phyloP scores from a whole-genome alignment of 2,888 invertebrate genomes.

The Drosophila macrospina region DNA sequence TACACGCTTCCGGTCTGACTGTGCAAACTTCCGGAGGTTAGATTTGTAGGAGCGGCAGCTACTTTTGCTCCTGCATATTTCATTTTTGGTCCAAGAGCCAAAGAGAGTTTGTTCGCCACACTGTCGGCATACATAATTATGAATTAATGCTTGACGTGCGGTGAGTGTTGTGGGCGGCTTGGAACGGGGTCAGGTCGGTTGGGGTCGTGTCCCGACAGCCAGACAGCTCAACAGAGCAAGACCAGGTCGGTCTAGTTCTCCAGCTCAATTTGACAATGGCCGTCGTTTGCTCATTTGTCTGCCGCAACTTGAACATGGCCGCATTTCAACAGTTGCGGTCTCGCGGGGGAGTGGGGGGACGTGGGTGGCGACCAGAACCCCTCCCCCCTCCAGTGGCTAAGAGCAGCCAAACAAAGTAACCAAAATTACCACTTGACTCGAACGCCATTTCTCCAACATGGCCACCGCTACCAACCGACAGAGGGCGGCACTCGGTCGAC shows the following conservation, averaged over 20 bases:
- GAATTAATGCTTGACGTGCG: slow-evolving; percentile 77
- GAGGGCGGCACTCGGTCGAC: slow-evolving; percentile 46
- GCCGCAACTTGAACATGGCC: slow-evolving; percentile 73
- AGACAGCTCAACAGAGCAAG: too few relatives aligned
- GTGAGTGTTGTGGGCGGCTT: slow-evolving; percentile 17
- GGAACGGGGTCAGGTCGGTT: slow-evolving; percentile 10
- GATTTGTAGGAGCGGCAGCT: slow-evolving; percentile 18
- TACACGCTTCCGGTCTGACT: slow-evolving; percentile 69
- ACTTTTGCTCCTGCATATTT: slow-evolving; percentile 70
- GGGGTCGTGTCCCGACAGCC: slow-evolving; percentile 5
- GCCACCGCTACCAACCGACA: slow-evolving; percentile 50
- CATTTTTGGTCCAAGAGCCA: slow-evolving; percentile 53
- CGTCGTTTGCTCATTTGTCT: slow-evolving; percentile 73
- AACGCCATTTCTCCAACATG: slow-evolving; percentile 61
- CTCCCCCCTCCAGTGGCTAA: background rate
- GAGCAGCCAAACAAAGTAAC: slow-evolving; percentile 71
- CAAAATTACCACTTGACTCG: slow-evolving; percentile 79
- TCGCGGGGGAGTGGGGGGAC: background rate
- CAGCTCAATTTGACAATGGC: slow-evolving; percentile 68
- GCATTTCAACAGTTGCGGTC: slow-evolving; percentile 72
- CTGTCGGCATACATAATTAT: slow-evolving; percentile 83
- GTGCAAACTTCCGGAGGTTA: slow-evolving; percentile 49
- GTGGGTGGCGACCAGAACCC: background rate
- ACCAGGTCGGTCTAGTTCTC: slow-evolving; percentile 22
- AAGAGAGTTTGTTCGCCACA: slow-evolving; percentile 67